A percentile compares a stretch with the other conserved stretches of the same genome.
Conservation (phyloP, 2,113 vertebrate species). For the Triplophysa rosa region DNA sequence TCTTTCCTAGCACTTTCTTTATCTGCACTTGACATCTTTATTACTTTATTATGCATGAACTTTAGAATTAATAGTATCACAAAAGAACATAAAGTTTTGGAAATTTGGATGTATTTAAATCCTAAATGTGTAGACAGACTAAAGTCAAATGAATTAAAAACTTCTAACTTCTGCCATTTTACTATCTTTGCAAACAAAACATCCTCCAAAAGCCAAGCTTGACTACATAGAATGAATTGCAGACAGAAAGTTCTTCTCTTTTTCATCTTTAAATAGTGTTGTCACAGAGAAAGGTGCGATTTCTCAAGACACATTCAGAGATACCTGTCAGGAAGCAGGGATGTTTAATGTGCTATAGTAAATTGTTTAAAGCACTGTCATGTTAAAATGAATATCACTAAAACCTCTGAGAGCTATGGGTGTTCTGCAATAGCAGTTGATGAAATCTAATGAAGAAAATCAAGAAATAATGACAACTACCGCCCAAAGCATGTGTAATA, state of each 20-base stretch:
- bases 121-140: not conserved
- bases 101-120: not conserved
- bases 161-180: no score
- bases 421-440: not conserved
- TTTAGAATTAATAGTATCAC: not conserved
- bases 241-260: no score
- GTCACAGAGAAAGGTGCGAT: not conserved
- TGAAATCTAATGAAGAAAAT: not conserved
- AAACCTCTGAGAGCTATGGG: not conserved
- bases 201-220: no score
- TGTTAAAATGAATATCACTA: not conserved
- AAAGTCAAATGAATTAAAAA: not conserved
- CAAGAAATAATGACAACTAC: no score
- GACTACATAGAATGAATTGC: no score
- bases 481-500: no score
- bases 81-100: not conserved
- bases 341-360: not conserved
- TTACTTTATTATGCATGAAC: conserved; percentile 3
- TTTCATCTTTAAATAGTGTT: not conserved
- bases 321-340: not conserved
- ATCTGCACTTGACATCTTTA: conserved; percentile 13
- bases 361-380: no score
- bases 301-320: not conserved
- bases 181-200: no score
- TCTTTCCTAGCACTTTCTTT: not conserved